Conservation (phyloP, 64 coral and sea anemone species). For the Dendronephthya gigantea region DNA sequence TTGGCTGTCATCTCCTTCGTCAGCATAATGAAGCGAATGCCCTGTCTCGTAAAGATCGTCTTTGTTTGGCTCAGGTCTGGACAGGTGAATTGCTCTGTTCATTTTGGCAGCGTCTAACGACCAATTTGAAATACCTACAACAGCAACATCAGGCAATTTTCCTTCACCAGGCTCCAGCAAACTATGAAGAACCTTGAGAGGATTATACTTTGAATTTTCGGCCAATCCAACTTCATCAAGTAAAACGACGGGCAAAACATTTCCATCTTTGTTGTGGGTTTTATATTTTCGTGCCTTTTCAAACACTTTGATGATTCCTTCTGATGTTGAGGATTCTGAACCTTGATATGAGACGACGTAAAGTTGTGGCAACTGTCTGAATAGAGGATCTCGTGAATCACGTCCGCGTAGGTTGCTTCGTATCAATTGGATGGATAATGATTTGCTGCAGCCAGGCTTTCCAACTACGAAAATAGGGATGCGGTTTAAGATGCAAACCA, state of each 20-base stretch:
- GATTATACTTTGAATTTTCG: conserved; percentile 54
- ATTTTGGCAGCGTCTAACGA: conserved; percentile 58
- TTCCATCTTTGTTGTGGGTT: conserved; percentile 11
- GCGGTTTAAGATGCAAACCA: conserved; percentile 54
- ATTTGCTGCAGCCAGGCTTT: conserved; percentile 65
- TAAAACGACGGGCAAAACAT: conserved; percentile 55
- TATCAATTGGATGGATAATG: conserved; percentile 58
- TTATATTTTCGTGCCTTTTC: conserved; percentile 65
- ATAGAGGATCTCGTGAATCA: conserved; percentile 45
- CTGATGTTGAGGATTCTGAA: conserved; percentile 62
- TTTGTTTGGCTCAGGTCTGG: conserved; percentile 44
- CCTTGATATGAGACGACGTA: conserved; percentile 58
- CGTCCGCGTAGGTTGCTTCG: conserved; percentile 53
- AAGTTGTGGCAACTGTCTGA: conserved; percentile 51
- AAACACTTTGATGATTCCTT: conserved; percentile 57
- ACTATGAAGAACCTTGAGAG: conserved; percentile 55
- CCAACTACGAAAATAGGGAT: conserved; percentile 64
- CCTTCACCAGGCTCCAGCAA: conserved; percentile 44
- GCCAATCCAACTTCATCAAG: conserved; percentile 62
- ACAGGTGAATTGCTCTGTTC: conserved; percentile 60
- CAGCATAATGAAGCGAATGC: conserved; percentile 27
- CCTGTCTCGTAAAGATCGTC: conserved; percentile 62
- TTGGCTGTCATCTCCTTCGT: conserved; percentile 16
- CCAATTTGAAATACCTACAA: conserved; percentile 70
- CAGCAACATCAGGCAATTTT: conserved; percentile 47